phyloP scores from a whole-genome alignment of 2,888 invertebrate species.

The Cantharis rufa region DNA sequence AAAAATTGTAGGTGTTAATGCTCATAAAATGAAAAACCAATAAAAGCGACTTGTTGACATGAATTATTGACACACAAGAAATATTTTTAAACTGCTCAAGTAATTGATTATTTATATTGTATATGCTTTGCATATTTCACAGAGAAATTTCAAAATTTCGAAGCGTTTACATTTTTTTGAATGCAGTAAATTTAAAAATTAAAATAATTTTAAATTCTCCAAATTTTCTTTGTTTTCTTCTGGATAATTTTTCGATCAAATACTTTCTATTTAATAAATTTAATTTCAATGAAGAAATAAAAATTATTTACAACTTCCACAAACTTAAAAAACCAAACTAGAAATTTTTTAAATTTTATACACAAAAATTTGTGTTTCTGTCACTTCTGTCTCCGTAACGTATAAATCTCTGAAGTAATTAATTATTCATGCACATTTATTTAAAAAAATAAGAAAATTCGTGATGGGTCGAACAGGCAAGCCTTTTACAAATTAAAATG shows the following conservation, averaged over 20 bases:
- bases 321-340: background rate
- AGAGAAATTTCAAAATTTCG: background rate
- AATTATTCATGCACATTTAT: background rate
- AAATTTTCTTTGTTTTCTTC: background rate
- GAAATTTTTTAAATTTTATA: background rate
- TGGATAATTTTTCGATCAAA: background rate
- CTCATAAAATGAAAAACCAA: background rate
- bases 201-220: background rate
- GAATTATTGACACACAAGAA: background rate
- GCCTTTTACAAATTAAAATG: background rate
- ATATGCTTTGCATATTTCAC: background rate
- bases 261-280: background rate
- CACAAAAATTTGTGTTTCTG: background rate
- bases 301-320: background rate
- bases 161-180: background rate
- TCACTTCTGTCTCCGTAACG: background rate
- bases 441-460: background rate
- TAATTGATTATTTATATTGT: background rate
- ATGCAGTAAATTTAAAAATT: background rate
- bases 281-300: background rate
- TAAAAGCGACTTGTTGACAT: background rate
- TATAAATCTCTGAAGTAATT: background rate
- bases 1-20: background rate
- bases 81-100: background rate
- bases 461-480: background rate